Evolutionary conservation across 23 tunicate species (phyloP).

Genomic region (Trididemnum nubilum): DNA sequence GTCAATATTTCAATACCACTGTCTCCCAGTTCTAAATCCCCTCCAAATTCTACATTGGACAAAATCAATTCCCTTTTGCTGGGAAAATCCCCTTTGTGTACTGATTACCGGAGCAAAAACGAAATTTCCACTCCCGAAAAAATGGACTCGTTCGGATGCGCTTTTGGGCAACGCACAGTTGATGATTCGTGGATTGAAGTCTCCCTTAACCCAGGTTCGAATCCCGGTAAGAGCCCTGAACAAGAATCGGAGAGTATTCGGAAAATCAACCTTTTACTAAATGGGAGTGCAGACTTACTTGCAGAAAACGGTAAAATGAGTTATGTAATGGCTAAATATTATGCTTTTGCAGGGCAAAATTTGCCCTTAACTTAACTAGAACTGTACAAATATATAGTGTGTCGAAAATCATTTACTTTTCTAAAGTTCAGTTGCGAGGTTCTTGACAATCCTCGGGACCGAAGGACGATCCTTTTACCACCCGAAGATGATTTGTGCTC

Average conservation of each 20-base stretch:
- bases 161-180: slow-evolving; percentile 3
- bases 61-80: slow-evolving; percentile 54
- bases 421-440: no score
- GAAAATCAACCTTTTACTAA: slow-evolving; percentile 14
- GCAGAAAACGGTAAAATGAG: not conserved
- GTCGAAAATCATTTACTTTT: no score
- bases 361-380: no score
- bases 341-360: no score
- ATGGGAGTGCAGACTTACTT: not conserved
- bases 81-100: not conserved
- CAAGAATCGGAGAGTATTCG: not conserved
- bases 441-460: no score
- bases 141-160: not conserved
- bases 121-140: no score
- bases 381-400: no score
- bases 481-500: no score
- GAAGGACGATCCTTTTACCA: no score
- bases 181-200: slow-evolving; percentile 36
- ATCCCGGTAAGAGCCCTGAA: not conserved
- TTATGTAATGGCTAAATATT: no score
- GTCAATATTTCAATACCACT: slow-evolving; percentile 6
- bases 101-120: not conserved
- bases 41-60: slow-evolving; percentile 27
- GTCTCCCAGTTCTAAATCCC: not conserved
- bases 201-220: slow-evolving; percentile 1